These are phyloP conservation scores for Hemitrygon akajei DNA, from an alignment of 2,797 vertebrate species.

Conservation along the genomic window DNA sequence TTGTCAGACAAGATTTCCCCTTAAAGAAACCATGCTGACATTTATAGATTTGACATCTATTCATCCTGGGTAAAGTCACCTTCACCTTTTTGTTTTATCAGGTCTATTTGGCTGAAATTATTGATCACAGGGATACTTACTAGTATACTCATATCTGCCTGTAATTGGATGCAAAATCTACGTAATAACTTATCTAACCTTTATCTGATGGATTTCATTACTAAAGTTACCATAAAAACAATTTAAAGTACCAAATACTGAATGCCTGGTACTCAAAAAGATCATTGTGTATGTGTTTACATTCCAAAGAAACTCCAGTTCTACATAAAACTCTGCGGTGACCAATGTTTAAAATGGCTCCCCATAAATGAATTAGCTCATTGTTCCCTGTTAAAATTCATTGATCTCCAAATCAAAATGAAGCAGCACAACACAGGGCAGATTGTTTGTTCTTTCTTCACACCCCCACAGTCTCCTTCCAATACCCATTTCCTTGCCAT, in stretches of 20 bases:
- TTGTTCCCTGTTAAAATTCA: background rate
- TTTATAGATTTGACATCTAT: background rate
- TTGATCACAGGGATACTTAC: background rate
- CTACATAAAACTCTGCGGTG: background rate
- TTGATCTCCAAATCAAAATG: background rate
- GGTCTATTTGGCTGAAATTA: background rate
- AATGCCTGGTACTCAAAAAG: too few relatives aligned
- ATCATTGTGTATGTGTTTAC: background rate
- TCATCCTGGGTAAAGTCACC: background rate
- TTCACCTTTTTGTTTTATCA: background rate
- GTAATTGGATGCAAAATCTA: background rate
- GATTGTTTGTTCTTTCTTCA: too few relatives aligned
- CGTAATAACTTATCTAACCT: background rate
- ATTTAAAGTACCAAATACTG: background rate
- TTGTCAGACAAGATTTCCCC: too few relatives aligned
- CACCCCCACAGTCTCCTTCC: too few relatives aligned
- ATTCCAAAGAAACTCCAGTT: background rate
- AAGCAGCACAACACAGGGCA: background rate
- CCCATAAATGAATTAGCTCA: background rate
- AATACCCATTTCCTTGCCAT: too few relatives aligned
- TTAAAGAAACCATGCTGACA: background rate
- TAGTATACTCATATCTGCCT: background rate
- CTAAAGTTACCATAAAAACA: background rate
- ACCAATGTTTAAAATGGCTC: background rate
- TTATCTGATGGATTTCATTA: background rate